A percentile compares a stretch with the other conserved stretches of the same genome.
phyloP scores from a whole-genome alignment of 2,888 invertebrate species.

The Globia sparganii region DNA sequence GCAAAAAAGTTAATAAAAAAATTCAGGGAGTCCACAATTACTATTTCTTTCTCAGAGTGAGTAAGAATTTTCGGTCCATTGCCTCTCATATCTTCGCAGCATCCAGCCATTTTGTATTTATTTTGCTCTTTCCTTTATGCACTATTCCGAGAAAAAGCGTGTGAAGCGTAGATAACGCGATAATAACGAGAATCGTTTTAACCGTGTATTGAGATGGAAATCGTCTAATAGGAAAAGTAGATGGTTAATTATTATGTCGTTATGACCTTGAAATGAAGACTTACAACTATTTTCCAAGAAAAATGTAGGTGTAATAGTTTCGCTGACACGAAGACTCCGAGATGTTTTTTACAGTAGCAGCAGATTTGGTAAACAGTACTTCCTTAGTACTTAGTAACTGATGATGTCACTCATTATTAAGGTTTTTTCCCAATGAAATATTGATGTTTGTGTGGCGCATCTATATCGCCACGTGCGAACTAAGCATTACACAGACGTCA shows the following conservation, averaged over 20 bases:
- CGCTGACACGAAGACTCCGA: too few relatives aligned
- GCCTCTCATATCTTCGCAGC: constrained; percentile 28
- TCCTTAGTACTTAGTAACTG: not conserved
- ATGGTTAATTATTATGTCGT: constrained; percentile 12
- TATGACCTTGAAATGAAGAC: not conserved
- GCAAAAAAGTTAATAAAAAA: not conserved
- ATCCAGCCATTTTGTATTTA: constrained; percentile 29
- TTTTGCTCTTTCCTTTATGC: constrained; percentile 30
- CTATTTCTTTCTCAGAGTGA: constrained; percentile 9
- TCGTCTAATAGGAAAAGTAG: not conserved
- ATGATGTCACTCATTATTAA: not conserved
- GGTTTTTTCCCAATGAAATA: not conserved
- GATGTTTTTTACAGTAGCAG: not conserved
- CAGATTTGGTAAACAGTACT: not conserved
- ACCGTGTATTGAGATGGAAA: constrained; percentile 22
- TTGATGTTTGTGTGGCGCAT: not conserved
- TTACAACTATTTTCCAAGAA: not conserved
- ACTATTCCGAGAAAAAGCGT: constrained; percentile 34
- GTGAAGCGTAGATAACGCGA: constrained; percentile 30
- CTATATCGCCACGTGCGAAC: too few relatives aligned
- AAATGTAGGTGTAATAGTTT: not conserved
- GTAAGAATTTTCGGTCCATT: constrained; percentile 48
- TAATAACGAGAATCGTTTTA: constrained; percentile 33
- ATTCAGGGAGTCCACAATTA: constrained; percentile 28
- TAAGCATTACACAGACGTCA: too few relatives aligned